Conservation (phyloP, 2,888 invertebrate genomes). For the Temnothorax unifasciatus region DNA sequence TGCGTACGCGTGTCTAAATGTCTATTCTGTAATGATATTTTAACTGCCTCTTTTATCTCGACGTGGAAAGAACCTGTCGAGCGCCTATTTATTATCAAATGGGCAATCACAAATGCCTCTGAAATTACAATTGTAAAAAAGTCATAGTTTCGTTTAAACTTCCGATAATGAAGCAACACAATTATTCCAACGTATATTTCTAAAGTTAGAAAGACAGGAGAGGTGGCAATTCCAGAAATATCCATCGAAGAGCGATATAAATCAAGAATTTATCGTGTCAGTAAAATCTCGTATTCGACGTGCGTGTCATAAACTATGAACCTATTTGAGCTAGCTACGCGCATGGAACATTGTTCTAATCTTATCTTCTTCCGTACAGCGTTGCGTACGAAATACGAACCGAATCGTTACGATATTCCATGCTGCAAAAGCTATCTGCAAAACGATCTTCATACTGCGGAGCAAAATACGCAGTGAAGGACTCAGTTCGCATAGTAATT, state of each 20-base stretch:
- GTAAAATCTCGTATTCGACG: constrained; percentile 22
- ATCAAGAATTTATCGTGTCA: not conserved
- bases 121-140: not conserved
- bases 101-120: not conserved
- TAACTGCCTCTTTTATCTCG: constrained; percentile 23
- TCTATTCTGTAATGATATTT: constrained; percentile 1
- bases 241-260: not conserved
- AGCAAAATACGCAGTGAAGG: not conserved
- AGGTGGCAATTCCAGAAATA: not conserved
- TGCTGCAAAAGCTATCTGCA: not conserved
- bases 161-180: not conserved
- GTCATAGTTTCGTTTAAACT: not conserved
- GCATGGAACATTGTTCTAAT: constrained; percentile 20
- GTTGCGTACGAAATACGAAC: not conserved
- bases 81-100: not conserved
- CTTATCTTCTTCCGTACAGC: constrained; percentile 7
- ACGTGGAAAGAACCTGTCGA: not conserved
- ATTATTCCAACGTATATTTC: not conserved
- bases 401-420: not conserved
- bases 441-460: constrained; percentile 4
- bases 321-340: not conserved
- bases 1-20: not conserved
- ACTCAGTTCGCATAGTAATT: constrained; percentile 4
- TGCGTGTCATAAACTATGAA: constrained; percentile 25
- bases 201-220: not conserved